Conservation (phyloP, 2,113 vertebrate species). For the Python bivittatus region DNA sequence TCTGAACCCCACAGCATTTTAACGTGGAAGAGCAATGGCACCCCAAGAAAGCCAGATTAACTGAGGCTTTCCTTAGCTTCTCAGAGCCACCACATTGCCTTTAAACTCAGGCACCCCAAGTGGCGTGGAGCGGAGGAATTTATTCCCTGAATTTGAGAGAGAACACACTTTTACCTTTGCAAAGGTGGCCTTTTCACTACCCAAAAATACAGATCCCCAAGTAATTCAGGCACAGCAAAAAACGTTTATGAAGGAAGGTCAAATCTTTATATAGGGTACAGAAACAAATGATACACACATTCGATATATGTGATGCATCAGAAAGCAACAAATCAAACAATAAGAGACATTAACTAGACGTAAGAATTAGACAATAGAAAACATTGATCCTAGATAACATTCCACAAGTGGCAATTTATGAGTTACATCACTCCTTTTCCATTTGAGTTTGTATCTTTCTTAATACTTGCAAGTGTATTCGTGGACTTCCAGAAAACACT, state of each 20-base stretch:
- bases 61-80: constrained; percentile 37
- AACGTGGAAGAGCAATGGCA: constrained; percentile 39
- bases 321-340: neutral
- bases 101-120: neutral
- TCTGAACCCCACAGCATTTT: constrained; percentile 58
- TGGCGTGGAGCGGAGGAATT: neutral
- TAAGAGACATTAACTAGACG: too few relatives aligned
- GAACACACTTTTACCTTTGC: neutral
- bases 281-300: neutral
- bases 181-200: neutral
- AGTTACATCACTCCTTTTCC: too few relatives aligned
- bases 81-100: neutral
- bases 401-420: too few relatives aligned
- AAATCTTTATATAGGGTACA: neutral
- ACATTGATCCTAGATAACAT: too few relatives aligned
- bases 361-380: too few relatives aligned
- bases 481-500: too few relatives aligned
- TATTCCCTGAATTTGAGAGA: neutral
- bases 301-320: neutral
- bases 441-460: too few relatives aligned
- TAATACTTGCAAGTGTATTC: too few relatives aligned
- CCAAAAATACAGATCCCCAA: neutral
- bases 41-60: constrained; percentile 47
- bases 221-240: neutral
- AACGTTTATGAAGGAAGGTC: neutral